These are phyloP conservation scores for Pelodiscus sinensis DNA, from an alignment of 2,113 vertebrate species.

Conservation along the genomic window DNA sequence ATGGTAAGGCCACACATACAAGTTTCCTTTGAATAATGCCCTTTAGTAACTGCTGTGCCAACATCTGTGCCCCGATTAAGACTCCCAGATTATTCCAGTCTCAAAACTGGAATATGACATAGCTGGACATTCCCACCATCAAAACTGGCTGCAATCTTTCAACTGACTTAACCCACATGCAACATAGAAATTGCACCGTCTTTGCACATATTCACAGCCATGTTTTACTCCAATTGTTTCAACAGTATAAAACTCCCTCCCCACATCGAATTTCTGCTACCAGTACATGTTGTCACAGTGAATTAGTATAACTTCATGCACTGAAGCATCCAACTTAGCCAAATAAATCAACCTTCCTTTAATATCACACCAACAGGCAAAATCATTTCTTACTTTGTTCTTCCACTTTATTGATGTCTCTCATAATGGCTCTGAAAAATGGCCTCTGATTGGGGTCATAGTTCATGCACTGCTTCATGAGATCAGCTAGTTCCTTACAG, in stretches of 20 bases:
- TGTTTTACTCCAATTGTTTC: fast-evolving
- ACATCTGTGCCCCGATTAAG: fast-evolving
- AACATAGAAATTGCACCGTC: background rate
- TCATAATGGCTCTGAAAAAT: slow-evolving; percentile 97
- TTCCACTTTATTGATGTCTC: slow-evolving; percentile 93
- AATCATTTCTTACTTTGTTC: slow-evolving; percentile 83
- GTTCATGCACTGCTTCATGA: slow-evolving; percentile 98
- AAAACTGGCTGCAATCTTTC: background rate
- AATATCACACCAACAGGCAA: fast-evolving
- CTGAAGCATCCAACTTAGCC: background rate
- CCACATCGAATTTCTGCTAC: background rate
- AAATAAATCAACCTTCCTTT: background rate
- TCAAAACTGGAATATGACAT: background rate
- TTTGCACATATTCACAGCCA: fast-evolving
- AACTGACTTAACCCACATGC: background rate
- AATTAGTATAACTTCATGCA: no score
- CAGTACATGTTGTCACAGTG: background rate
- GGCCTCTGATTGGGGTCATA: slow-evolving; percentile 95
- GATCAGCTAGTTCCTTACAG: slow-evolving; percentile 91
- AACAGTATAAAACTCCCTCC: background rate
- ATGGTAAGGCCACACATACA: background rate
- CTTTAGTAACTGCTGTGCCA: background rate
- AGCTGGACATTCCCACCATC: fast-evolving
- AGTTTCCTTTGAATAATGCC: background rate
- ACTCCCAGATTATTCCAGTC: background rate